These are phyloP conservation scores for Cyanoderma ruficeps DNA, from an alignment of 2,113 vertebrate genomes.

Conservation along the genomic window DNA sequence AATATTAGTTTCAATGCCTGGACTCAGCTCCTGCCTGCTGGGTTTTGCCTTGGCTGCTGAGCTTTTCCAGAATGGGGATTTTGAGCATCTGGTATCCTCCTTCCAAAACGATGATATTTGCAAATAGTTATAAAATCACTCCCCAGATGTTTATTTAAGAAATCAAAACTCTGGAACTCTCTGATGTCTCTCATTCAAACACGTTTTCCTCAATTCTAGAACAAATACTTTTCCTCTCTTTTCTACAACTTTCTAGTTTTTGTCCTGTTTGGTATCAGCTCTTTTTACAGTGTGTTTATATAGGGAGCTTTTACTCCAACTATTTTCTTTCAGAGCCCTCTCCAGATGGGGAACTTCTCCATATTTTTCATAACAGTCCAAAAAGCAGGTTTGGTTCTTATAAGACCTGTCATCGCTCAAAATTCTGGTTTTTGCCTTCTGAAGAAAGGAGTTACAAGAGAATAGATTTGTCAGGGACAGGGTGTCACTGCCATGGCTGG, in stretches of 20 bases:
- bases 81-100: neutral
- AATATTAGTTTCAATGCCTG: neutral
- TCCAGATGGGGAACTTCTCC: neutral
- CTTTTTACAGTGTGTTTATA: neutral
- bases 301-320: neutral
- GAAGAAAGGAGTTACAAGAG: neutral
- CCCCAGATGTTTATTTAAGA: neutral
- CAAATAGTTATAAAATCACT: neutral
- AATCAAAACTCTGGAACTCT: neutral
- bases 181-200: neutral
- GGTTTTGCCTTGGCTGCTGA: neutral
- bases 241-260: neutral
- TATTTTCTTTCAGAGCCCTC: neutral
- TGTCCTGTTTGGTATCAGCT: neutral
- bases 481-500: rapidly evolving
- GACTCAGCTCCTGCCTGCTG: neutral
- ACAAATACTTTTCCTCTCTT: neutral
- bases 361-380: neutral
- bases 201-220: neutral
- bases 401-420: neutral
- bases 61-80: neutral
- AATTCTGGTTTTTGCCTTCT: neutral
- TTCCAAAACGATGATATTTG: neutral
- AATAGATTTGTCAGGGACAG: rapidly evolving
- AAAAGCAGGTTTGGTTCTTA: neutral